Evolutionary conservation across 2,113 vertebrate genomes (phyloP).

Genomic region (Cnemophilus loriae): DNA sequence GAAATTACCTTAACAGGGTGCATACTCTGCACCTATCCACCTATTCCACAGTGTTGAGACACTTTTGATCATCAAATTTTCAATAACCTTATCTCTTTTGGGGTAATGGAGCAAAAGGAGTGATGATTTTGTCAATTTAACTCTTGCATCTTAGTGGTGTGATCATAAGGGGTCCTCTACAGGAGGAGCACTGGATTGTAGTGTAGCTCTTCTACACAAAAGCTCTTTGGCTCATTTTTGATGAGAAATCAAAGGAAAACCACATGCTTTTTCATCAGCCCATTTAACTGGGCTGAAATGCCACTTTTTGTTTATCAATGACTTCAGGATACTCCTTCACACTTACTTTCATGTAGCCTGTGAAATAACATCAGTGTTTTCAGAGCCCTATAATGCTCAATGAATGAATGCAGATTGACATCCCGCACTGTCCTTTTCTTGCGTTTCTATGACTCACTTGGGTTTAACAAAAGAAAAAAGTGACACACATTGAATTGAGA

Average conservation of each 20-base stretch:
- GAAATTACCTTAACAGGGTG: not conserved
- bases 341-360: not conserved
- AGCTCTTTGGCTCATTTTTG: not conserved
- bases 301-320: not conserved
- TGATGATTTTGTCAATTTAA: not conserved
- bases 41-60: no score
- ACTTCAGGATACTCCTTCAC: not conserved
- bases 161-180: accelerated
- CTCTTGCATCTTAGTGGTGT: not conserved
- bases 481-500: not conserved
- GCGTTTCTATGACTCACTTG: not conserved
- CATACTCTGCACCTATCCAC: no score
- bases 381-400: not conserved
- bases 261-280: not conserved
- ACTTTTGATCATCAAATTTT: not conserved
- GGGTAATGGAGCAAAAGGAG: not conserved
- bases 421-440: not conserved
- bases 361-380: not conserved
- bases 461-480: not conserved
- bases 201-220: not conserved
- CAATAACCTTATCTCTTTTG: not conserved
- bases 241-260: not conserved
- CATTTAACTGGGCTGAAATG: not conserved
- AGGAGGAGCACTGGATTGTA: not conserved
- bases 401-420: not conserved